phyloP scores from a whole-genome alignment of 1,140 invertebrate species.

The Himalopsyche phryganea region DNA sequence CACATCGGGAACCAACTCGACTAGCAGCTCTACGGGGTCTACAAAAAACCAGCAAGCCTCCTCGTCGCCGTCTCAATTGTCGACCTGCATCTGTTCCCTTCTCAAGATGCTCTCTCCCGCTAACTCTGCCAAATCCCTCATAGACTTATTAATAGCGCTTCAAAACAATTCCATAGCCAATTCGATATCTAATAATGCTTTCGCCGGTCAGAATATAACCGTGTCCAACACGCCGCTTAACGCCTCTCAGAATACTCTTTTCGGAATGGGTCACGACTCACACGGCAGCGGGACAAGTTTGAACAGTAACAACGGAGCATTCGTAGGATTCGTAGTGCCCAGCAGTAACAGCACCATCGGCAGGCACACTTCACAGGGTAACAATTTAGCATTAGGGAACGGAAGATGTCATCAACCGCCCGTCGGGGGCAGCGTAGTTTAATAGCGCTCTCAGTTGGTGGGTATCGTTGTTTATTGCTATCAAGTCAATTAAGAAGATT shows the following conservation, averaged over 20 bases:
- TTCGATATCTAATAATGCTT: slow-evolving; percentile 19
- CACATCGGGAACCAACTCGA: slow-evolving; percentile 40
- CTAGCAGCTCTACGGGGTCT: slow-evolving; percentile 41
- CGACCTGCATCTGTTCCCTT: slow-evolving; percentile 48
- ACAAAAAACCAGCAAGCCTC: slow-evolving; percentile 35
- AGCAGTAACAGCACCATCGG: slow-evolving; percentile 8
- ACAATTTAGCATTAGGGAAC: slow-evolving; percentile 23
- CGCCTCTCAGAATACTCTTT: slow-evolving; percentile 26
- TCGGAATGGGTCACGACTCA: slow-evolving; percentile 24
- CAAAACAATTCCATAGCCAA: slow-evolving; percentile 42
- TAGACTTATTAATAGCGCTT: slow-evolving; percentile 45
- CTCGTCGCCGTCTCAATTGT: slow-evolving; percentile 35
- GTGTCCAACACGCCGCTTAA: slow-evolving; percentile 15
- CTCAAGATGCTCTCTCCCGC: slow-evolving; percentile 47
- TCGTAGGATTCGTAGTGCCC: slow-evolving; percentile 17
- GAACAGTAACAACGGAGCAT: slow-evolving; percentile 22
- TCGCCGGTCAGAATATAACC: slow-evolving; percentile 17
- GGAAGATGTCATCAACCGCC: slow-evolving; percentile 27
- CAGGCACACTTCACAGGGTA: slow-evolving; percentile 18
- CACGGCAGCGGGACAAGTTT: slow-evolving; percentile 30
- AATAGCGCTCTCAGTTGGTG: slow-evolving; percentile 6
- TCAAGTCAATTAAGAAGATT: no score
- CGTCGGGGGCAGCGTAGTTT: slow-evolving; percentile 25
- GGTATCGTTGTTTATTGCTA: background rate
- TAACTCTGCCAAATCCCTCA: slow-evolving; percentile 45